Evolutionary conservation across 2,888 invertebrate genomes (phyloP), one percentile per base, ranked within the genome.

Genomic region (Odiellus spinosus): DNA sequence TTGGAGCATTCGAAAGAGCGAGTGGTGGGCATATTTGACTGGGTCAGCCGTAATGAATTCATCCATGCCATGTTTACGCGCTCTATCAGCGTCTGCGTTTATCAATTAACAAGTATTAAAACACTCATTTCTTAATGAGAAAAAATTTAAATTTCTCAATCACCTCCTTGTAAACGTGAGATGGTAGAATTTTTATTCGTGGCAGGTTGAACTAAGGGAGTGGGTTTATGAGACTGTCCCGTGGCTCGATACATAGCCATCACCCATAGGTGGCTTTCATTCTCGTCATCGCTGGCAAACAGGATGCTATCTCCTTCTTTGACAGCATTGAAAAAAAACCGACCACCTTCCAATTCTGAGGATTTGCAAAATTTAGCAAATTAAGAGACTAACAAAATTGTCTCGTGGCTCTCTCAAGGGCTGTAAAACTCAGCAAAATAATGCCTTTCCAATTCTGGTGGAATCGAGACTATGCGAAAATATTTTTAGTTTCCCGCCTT

Each of bases 221-320:
- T 87, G 6, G 98, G 98, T 67, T 98, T 98, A 69, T 98, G 95
- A 44, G 91, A 88, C 68, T 99, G 98, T 4, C 98, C 98, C 2
- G 98, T 99, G n/a, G 98, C 98, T 58, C 98, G 74, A 67, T 96
- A 98, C 73, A 98, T 76, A 2, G 96, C 96, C 83, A 95, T 96
- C 32, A 98, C 96, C 98, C 98, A 98, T 54, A 95, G 71, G 64
- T 95, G 93, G 60, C 93, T 84, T 65, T 98, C 98, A 62, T 88
- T 91, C 70, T 98, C 93, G 66, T 95, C 93, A 57, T 91, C 87
- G 59, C 90, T 86, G 5, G 93, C 93, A 71, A 84, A 91, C 50
- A 91, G 76, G 50, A 98, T 85, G 58, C 87, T 93, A 65, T 98
- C 98, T 45, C 96, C 96, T 68, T 98, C 98, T 56, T 91, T 82